Conservation (phyloP, 2,888 invertebrate species). For the Homarus gammarus region DNA sequence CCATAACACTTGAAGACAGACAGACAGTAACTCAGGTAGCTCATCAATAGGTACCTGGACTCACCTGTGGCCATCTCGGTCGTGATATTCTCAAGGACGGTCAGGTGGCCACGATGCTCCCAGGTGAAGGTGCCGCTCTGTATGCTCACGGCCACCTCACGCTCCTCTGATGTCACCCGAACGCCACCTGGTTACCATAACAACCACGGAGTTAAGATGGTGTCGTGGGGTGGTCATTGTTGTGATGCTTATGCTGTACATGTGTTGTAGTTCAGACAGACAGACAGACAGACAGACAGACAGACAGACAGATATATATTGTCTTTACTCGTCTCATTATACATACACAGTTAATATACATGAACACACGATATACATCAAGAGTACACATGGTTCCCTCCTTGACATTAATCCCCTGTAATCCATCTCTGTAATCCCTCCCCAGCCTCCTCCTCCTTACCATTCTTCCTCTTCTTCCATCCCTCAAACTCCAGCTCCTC, state of each 20-base stretch:
- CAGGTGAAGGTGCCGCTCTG: conserved; percentile 53
- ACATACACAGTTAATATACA: too few relatives aligned
- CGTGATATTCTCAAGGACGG: conserved; percentile 46
- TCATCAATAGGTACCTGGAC: neutral
- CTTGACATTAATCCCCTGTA: neutral
- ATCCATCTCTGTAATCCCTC: neutral
- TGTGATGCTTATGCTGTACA: neutral
- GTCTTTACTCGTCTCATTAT: too few relatives aligned
- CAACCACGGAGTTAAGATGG: neutral
- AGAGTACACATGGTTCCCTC: too few relatives aligned
- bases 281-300: neutral
- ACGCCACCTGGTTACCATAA: conserved; percentile 6
- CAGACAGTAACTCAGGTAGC: neutral
- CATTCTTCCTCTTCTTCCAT: conserved; percentile 34
- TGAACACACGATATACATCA: neutral
- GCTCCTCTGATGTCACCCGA: conserved; percentile 4
- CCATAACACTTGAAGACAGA: too few relatives aligned
- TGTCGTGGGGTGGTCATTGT: neutral
- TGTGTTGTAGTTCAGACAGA: neutral
- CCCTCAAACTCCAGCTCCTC: conserved; percentile 35
- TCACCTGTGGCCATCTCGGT: conserved; percentile 43
- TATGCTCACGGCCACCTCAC: conserved; percentile 30
- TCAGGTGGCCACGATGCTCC: conserved; percentile 1
- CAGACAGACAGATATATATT: neutral
- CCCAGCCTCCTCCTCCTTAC: neutral